Conservation (phyloP, 2,888 invertebrate species). For the Rhamnusium bicolor region DNA sequence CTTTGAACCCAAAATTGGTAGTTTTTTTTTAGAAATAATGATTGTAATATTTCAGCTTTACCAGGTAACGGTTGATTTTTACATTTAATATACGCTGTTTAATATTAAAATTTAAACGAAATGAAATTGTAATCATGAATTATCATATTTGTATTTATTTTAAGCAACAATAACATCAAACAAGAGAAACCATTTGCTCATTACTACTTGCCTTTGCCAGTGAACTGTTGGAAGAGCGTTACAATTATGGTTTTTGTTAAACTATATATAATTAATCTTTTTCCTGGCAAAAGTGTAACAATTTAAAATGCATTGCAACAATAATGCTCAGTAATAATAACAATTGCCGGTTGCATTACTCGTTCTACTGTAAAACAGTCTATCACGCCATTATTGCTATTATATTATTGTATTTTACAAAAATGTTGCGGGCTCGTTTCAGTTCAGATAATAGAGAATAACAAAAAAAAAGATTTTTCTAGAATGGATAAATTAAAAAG, state of each 20-base stretch:
- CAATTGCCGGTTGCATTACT: conserved; percentile 10
- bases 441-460: not conserved
- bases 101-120: no score
- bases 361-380: conserved; percentile 16
- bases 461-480: no score
- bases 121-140: not conserved
- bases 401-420: not conserved
- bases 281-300: conserved; percentile 26
- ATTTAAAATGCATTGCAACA: conserved; percentile 16
- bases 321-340: conserved; percentile 20
- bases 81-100: no score
- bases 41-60: no score
- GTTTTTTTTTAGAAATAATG: no score
- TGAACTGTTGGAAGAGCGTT: conserved; percentile 4
- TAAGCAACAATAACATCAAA: not conserved
- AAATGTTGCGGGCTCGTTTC: not conserved
- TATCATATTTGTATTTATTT: not conserved
- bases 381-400: conserved; percentile 17
- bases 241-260: conserved; percentile 16
- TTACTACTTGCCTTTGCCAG: not conserved
- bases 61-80: no score
- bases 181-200: conserved; percentile 5
- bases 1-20: no score
- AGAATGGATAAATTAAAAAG: no score
- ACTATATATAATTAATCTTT: conserved; percentile 7